Conservation (phyloP, 2,888 invertebrate species). For the Apodemia duryi region DNA sequence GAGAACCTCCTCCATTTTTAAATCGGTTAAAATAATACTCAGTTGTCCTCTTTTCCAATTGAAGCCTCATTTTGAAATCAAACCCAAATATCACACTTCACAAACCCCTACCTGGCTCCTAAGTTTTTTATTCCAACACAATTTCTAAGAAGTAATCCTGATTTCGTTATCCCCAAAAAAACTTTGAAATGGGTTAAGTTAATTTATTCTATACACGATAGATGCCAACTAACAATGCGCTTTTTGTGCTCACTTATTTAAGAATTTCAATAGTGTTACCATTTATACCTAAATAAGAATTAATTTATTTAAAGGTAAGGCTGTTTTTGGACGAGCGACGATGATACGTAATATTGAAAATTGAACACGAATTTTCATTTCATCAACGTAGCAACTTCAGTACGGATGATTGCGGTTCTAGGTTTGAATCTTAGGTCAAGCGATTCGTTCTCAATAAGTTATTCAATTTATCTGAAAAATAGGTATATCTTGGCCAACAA, state of each 20-base stretch:
- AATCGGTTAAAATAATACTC: no score
- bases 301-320: constrained; percentile 4
- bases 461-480: no score
- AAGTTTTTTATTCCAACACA: constrained; percentile 18
- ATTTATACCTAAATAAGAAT: constrained; percentile 1
- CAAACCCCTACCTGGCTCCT: constrained; percentile 6
- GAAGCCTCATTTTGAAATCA: background rate
- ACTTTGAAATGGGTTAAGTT: constrained; percentile 50
- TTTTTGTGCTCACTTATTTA: constrained; percentile 39
- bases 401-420: no score
- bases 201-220: constrained; percentile 61
- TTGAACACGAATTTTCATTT: no score
- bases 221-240: constrained; percentile 52
- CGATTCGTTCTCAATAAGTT: no score
- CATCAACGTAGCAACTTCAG: no score
- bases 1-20: no score
- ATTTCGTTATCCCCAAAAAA: constrained; percentile 46
- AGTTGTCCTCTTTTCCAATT: no score
- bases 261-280: constrained; percentile 14
- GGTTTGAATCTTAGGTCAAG: no score
- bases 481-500: no score
- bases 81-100: constrained; percentile 7
- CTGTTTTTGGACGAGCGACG: background rate
- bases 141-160: constrained; percentile 46
- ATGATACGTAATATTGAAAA: background rate